phyloP scores from a whole-genome alignment of 2,888 invertebrate species.

The Tachina fera region DNA sequence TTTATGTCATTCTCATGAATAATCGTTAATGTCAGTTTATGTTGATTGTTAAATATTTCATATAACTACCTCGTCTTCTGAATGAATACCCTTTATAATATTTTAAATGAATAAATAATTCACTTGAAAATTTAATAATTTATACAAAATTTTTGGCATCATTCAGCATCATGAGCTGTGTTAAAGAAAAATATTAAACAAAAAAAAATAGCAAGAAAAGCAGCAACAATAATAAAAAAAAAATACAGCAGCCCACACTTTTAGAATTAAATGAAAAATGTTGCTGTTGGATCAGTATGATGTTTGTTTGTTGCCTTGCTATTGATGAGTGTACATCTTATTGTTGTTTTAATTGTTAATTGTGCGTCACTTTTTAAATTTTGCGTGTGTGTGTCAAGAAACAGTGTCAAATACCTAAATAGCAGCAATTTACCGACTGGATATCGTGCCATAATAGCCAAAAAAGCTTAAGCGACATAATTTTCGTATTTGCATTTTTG shows the following conservation, averaged over 20 bases:
- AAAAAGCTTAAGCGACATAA: too few species aligned
- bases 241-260: conserved; percentile 56
- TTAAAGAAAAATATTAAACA: conserved; percentile 34
- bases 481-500: too few species aligned
- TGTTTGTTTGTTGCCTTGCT: conserved; percentile 4
- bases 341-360: conserved; percentile 33
- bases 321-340: conserved; percentile 26
- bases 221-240: conserved; percentile 21
- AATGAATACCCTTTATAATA: conserved; percentile 18
- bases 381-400: not conserved
- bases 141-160: conserved; percentile 49
- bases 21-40: too few species aligned
- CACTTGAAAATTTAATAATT: conserved; percentile 12
- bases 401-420: conserved; percentile 11
- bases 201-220: conserved; percentile 4
- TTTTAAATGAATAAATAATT: conserved; percentile 33
- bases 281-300: conserved; percentile 17
- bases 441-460: too few species aligned
- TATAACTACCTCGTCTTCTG: not conserved
- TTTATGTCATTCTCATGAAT: too few species aligned
- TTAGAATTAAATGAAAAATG: conserved; percentile 39
- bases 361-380: conserved; percentile 54
- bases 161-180: conserved; percentile 19
- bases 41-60: too few species aligned
- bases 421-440: conserved; percentile 14